A percentile compares a stretch with the other conserved stretches of the same genome.
Conservation (phyloP, 2,113 vertebrate species). For the Typhlomys cinereus region DNA sequence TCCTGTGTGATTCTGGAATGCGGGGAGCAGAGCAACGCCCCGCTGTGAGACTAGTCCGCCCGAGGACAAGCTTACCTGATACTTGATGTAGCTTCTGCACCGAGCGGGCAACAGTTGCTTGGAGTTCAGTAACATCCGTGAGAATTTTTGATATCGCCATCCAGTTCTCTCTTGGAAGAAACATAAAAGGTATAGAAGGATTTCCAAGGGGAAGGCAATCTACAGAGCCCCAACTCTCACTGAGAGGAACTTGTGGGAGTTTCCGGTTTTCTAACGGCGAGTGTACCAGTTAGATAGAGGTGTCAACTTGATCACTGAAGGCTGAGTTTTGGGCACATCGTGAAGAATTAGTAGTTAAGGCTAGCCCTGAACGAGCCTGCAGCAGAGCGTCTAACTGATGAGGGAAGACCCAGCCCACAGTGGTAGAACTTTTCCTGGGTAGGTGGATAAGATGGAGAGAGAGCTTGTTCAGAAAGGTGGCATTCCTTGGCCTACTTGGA, state of each 20-base stretch:
- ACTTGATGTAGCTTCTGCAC: background rate
- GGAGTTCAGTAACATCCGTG: background rate
- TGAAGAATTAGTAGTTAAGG: no score
- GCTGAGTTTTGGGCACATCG: no score
- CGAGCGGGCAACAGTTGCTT: background rate
- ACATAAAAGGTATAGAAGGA: background rate
- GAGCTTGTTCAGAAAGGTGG: no score
- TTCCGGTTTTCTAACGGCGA: background rate
- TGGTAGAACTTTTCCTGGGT: no score
- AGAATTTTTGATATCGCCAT: background rate
- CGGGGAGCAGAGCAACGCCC: rapidly evolving
- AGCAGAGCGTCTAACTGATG: no score
- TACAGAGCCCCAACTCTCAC: background rate
- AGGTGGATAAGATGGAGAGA: no score
- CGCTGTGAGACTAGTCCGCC: no score
- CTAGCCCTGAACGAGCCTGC: no score
- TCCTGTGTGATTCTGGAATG: background rate
- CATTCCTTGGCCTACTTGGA: no score
- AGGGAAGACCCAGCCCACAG: no score
- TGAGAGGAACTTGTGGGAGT: background rate
- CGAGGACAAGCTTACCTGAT: background rate
- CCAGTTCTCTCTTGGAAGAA: background rate
- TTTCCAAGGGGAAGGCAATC: background rate
- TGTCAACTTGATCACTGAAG: no score
- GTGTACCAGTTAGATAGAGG: no score